Base-by-base conservation (phyloP, 2,113 vertebrate genomes). In the Nerophis ophidion region DNA sequence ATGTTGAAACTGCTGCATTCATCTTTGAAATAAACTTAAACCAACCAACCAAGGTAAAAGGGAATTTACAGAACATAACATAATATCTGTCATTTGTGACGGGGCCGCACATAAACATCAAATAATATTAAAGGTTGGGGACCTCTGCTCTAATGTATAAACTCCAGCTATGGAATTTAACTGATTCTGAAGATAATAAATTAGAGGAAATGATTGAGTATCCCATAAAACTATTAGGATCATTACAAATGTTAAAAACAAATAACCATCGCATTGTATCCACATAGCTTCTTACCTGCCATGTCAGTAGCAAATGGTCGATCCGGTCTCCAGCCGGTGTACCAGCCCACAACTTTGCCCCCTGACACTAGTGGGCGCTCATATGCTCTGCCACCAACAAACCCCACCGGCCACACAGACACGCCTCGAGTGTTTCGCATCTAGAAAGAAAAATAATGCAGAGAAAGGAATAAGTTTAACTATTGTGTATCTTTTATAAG, bases 301-400 rank as follows among this genome's bases (percentile, higher is more conserved):
- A 99, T 99, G 85, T 99, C 97, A 0, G 93, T 96, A 46, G 97
- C 95, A 8, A 99, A 99, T 7, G 95, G 93, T 70, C 97, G 88
- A 88, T 98, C 96, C 9, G 95, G 93, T 81, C 94, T 93, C 96
- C 97, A 99, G 75, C 97, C 97, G 0, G 96, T 98, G 88, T 99
- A 99, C 96, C 96, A 99, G 65, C 96, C 94, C 0, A 99, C 93
- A 0, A 99, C 96, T 71, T 91, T 97, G 47, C 97, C 96, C 0
- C 92, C 91, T 12, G 95, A 89, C 87, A 99, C 96, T 0, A 99
- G 36, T 0, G 97, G 96, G 4, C 96, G 93, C 83, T 99, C 97
- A 0, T 99, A 99, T 4, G 94, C 86, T 15, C 96, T 91, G 9
- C 96, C 97, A 0, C 97, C 96, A 3, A 96, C 97, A 33, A 99